Evolutionary conservation across 2,797 vertebrate species (phyloP).

Genomic region (Antennarius maculatus): DNA sequence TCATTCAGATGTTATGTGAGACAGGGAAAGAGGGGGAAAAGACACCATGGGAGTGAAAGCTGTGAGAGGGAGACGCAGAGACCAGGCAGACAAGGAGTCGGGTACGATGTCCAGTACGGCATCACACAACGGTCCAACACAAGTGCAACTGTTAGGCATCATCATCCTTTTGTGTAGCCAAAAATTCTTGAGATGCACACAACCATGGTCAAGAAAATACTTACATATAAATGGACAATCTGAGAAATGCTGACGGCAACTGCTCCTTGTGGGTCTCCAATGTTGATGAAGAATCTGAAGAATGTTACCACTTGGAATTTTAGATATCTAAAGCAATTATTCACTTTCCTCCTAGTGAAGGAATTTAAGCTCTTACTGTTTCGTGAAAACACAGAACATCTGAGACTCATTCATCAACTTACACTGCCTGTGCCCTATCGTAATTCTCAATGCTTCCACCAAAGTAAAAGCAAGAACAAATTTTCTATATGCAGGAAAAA

Average conservation of each 20-base stretch:
- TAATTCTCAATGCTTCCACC: slow-evolving; percentile 16
- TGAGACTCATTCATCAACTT: slow-evolving; percentile 67
- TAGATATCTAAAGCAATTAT: slow-evolving; percentile 71
- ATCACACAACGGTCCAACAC: slow-evolving; percentile 50
- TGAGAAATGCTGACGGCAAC: slow-evolving; percentile 71
- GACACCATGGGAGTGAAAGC: slow-evolving; percentile 68
- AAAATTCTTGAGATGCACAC: slow-evolving; percentile 57
- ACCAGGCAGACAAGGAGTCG: slow-evolving; percentile 52
- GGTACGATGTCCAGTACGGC: slow-evolving; percentile 61
- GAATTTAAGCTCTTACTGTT: slow-evolving; percentile 61
- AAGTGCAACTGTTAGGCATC: slow-evolving; percentile 75
- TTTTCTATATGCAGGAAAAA: slow-evolving; percentile 36
- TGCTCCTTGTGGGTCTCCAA: slow-evolving; percentile 64
- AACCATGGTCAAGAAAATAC: slow-evolving; percentile 22
- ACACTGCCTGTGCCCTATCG: slow-evolving; percentile 23
- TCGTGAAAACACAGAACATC: slow-evolving; percentile 57
- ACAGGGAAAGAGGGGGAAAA: slow-evolving; percentile 50
- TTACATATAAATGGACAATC: slow-evolving; percentile 45
- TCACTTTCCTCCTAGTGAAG: slow-evolving; percentile 71
- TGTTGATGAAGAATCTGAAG: slow-evolving; percentile 69
- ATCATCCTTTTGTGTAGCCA: slow-evolving; percentile 53
- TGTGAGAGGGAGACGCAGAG: slow-evolving; percentile 57
- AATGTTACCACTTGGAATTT: slow-evolving; percentile 74
- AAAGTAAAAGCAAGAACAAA: slow-evolving; percentile 39
- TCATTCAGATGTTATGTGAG: slow-evolving; percentile 64